phyloP scores from a whole-genome alignment of 2,888 invertebrate species.

The Ormia ochracea region DNA sequence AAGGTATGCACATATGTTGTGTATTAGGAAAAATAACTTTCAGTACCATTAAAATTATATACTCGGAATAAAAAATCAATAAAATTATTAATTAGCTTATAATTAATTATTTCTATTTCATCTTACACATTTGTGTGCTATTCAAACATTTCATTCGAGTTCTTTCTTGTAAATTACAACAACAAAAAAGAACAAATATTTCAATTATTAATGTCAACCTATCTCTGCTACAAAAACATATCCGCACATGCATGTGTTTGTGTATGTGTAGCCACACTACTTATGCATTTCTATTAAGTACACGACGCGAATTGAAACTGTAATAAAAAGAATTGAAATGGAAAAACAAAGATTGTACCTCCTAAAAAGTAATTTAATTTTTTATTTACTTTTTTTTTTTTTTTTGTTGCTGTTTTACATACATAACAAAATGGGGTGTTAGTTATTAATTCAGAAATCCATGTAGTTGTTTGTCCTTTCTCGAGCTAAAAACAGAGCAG shows the following conservation, averaged over 20 bases:
- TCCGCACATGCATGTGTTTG: too few species aligned
- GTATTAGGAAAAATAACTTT: not conserved
- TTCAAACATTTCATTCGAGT: not conserved
- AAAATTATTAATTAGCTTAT: not conserved
- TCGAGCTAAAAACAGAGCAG: conserved; percentile 10
- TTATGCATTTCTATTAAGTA: not conserved
- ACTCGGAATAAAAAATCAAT: not conserved
- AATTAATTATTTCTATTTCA: not conserved
- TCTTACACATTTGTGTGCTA: not conserved
- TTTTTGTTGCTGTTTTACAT: not conserved
- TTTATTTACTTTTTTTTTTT: too few species aligned
- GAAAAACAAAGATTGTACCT: not conserved
- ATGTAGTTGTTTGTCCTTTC: conserved; percentile 38
- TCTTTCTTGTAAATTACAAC: not conserved
- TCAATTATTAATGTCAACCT: conserved; percentile 2
- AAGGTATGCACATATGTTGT: too few species aligned
- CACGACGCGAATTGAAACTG: not conserved
- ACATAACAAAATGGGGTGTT: conserved; percentile 1
- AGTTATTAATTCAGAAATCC: conserved; percentile 13
- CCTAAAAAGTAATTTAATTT: not conserved
- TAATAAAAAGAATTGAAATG: conserved; percentile 11
- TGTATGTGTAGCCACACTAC: not conserved
- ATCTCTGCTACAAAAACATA: not conserved
- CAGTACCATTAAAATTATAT: too few species aligned
- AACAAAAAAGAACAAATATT: not conserved